Percentiles rank a stretch among this genome's conserved stretches.
Evolutionary conservation across 2,113 vertebrate genomes (phyloP).

Genomic region (Rhinichthys klamathensis): DNA sequence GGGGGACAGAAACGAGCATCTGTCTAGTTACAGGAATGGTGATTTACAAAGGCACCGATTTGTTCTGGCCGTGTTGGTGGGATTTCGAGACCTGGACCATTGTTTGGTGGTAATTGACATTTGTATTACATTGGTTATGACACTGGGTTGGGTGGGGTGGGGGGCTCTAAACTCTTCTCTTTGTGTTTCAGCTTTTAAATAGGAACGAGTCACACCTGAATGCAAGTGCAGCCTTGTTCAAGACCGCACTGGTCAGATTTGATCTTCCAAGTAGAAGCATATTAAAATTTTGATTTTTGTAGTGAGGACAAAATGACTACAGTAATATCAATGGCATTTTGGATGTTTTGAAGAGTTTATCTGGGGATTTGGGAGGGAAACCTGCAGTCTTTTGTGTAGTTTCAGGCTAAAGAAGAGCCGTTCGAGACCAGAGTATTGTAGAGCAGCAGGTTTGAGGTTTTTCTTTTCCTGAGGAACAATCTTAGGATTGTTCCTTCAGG

Average conservation of each 20-base stretch:
- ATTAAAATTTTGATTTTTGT: not conserved
- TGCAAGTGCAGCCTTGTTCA: constrained; percentile 10
- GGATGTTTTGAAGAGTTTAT: constrained; percentile 47
- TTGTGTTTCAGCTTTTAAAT: constrained; percentile 49
- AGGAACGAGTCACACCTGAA: not conserved
- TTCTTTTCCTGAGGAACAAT: constrained; percentile 94
- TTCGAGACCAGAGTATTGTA: constrained; percentile 62
- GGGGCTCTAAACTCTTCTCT: constrained; percentile 45
- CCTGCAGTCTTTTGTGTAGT: constrained; percentile 59
- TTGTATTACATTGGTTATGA: not conserved
- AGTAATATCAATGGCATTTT: not conserved
- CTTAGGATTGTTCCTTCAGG: constrained; percentile 86
- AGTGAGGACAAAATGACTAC: not conserved
- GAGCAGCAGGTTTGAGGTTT: constrained; percentile 75
- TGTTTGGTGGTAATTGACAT: constrained; percentile 41
- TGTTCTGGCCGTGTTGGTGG: constrained; percentile 6
- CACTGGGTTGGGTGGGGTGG: not conserved
- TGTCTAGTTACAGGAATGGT: constrained; percentile 53
- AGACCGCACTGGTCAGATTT: constrained; percentile 1
- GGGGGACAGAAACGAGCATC: constrained; percentile 7
- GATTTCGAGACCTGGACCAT: not conserved
- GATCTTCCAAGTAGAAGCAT: not conserved
- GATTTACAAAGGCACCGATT: not conserved
- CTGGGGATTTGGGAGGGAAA: constrained; percentile 28
- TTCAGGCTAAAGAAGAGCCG: constrained; percentile 41